Base-by-base conservation (phyloP, 2,888 invertebrate genomes). In the Dorcus hopei region DNA sequence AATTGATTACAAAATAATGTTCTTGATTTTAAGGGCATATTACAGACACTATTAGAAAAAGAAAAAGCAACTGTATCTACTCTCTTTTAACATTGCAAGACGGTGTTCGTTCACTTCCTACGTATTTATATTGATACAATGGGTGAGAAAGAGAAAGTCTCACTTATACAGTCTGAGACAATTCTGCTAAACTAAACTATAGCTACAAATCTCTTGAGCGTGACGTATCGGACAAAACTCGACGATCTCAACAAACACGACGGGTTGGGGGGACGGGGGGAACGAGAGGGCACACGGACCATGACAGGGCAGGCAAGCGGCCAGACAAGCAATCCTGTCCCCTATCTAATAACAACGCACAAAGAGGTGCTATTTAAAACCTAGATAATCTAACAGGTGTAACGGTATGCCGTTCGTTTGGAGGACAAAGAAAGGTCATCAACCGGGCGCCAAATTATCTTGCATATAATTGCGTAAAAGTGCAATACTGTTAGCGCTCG, bases 341-440 rank as follows among this genome's bases (percentile, higher is more conserved):
- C 58, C 57, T 61, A 59, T 54, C 55, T 49, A 51, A 53, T 59
- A 61, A 56, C 54, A 47, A 59, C 14, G 45, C 53, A 57, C 51
- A 62, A 62, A 57, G 52, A 58, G 59, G 56, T 52, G 55, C 57
- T 58, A 54, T 60, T 64, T 49, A 49, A 56, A 58, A 58, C 58
- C 53, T 58, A 53, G 53, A 59, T 55, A 60, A 62, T 63, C 61
- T 61, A 66, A 66, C 67, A 68, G 67, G 67, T 68, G 67, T 68
- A 68, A 68, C 67, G 66, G 67, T 67, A 59, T 58, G 55, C 56
- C 49, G 49, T 49, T 53, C 58, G 58, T 65, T 63, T 64, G 63
- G 64, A 66, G 65, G 68, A 66, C 68, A 66, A 67, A 70, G 70
- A 68, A 68, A 69, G 72, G 70, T 72, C 70, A 65, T 70, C 70